A percentile compares a stretch with the other conserved stretches of the same genome.
Conservation (phyloP, 2,797 vertebrate genomes). For the Sciaenops ocellatus region DNA sequence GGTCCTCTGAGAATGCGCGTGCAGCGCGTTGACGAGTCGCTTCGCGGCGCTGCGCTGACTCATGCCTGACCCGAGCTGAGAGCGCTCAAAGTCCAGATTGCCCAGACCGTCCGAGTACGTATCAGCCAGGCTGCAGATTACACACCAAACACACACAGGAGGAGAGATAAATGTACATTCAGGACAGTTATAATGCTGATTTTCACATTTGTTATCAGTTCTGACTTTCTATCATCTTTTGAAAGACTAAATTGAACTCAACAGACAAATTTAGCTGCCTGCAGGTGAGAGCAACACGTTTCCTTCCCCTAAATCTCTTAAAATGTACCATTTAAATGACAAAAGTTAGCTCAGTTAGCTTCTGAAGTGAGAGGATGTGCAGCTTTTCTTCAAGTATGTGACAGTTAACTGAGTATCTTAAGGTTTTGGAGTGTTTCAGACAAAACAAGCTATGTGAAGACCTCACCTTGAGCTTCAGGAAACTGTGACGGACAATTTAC, state of each 20-base stretch:
- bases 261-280: neutral
- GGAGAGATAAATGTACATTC: neutral
- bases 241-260: neutral
- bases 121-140: constrained; percentile 88
- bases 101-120: constrained; percentile 97
- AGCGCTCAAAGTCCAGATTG: constrained; percentile 95
- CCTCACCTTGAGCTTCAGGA: too few relatives aligned
- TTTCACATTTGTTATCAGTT: neutral
- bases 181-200: neutral
- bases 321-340: neutral
- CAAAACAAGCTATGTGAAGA: neutral
- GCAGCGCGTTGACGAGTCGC: constrained; percentile 91
- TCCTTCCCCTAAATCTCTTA: neutral
- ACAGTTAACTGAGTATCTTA: neutral
- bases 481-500: neutral
- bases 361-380: too few relatives aligned
- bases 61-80: constrained; percentile 97
- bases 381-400: too few relatives aligned
- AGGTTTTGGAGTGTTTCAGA: neutral
- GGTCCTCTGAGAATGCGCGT: constrained; percentile 90
- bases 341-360: too few relatives aligned
- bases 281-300: neutral
- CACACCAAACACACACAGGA: neutral
- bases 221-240: too few relatives aligned
- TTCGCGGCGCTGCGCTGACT: constrained; percentile 94